Evolutionary conservation across 1,140 invertebrate species (phyloP), one percentile per base, ranked within the genome.

Genomic region (Dendroctonus ponderosae): DNA sequence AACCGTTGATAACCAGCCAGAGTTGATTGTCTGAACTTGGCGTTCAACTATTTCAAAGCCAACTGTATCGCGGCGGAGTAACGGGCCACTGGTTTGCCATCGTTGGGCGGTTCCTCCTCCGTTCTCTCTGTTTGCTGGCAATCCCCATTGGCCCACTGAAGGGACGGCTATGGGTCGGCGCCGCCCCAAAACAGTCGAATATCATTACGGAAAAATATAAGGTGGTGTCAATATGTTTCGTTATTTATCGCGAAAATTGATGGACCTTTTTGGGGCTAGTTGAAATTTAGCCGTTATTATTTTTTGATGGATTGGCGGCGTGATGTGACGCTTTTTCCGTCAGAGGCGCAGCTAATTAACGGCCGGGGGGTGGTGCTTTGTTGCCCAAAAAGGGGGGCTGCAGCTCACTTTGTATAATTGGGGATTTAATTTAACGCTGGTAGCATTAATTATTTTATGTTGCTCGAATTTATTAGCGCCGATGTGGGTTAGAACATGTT

Each of bases 171-270:
- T 62, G 59, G 39, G 46, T 49, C 49, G 38, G 67, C 62, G 52
- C 52, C 70, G 66, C 71, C 70, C 59, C 54, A 26, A 66, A 53
- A 62, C 67, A 46, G 58, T 68, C 64, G 72, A 76, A 76, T 77
- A 75, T 77, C 71, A 77, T 77, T 77, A 77, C 70, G 70, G 62
- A 51, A 71, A 70, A 71, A 71, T 72, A 60, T 70, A 70, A 70
- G 70, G 69, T 70, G 70, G 68, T 78, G 72, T 74, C 75, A 76
- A 77, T 77, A 77, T 77, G 76, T 75, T 76, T 71, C 65, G 74
- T 76, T 77, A 77, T 78, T 77, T 77, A 77, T 76, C 65, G 66
- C 50, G 64, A 61, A 62, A 66, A 71, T 75, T 74, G 73, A 74
- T 75, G 70, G 66, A 51, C 44, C 59, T 57, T 72, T 75, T 76